Evolutionary conservation across 2,113 vertebrate genomes (phyloP).

Genomic region (Dasyornis broadbenti): DNA sequence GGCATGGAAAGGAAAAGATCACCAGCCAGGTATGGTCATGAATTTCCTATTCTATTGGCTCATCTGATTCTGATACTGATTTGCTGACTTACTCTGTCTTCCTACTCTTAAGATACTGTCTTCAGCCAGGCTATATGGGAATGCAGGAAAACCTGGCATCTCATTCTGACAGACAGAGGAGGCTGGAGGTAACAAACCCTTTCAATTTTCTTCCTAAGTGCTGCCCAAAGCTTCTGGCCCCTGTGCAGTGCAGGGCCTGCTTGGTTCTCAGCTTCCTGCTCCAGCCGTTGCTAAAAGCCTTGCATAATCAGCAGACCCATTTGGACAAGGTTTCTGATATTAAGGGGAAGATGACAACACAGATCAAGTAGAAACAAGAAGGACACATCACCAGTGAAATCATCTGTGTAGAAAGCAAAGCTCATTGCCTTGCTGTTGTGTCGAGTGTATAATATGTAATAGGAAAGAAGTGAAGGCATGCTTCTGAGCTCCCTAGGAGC

Average conservation of each 20-base stretch:
- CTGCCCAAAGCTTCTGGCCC: not conserved
- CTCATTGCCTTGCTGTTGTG: not conserved
- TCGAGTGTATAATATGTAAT: not conserved
- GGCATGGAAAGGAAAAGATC: too few relatives aligned
- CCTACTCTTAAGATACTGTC: not conserved
- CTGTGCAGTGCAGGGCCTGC: not conserved
- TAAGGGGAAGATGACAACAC: not conserved
- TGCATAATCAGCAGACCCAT: fast-evolving
- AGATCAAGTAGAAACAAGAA: not conserved
- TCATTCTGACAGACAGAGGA: not conserved
- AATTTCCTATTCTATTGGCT: too few relatives aligned
- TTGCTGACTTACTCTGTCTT: not conserved
- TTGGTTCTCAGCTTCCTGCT: not conserved
- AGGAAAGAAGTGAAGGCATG: not conserved
- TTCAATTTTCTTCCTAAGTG: not conserved
- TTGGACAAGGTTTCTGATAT: not conserved
- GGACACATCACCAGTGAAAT: not conserved
- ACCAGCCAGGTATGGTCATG: too few relatives aligned
- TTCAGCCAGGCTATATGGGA: not conserved
- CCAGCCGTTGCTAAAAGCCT: not conserved
- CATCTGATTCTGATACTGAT: not conserved
- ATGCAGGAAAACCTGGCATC: not conserved
- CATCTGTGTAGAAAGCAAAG: not conserved
- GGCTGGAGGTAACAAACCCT: not conserved
- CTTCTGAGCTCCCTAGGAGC: not conserved